Percentiles rank a stretch among this genome's conserved stretches.
These are phyloP conservation scores for Coenonympha arcania DNA, from an alignment of 2,888 invertebrate genomes.

Conservation along the genomic window DNA sequence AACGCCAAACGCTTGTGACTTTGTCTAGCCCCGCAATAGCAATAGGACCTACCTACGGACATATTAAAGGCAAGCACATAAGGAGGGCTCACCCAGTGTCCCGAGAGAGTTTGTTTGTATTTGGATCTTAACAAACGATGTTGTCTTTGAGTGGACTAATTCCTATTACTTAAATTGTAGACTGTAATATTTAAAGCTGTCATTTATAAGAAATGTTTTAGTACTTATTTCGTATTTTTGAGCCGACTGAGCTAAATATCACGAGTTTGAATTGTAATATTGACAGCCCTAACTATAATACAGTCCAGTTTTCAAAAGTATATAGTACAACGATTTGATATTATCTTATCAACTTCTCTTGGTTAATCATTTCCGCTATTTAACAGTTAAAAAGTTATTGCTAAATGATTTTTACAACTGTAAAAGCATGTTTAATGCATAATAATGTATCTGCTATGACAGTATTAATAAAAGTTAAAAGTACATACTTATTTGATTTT, in stretches of 20 bases:
- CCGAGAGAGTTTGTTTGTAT: background rate
- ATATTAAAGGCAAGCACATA: no score
- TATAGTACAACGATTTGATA: no score
- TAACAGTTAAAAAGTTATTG: no score
- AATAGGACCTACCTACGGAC: no score
- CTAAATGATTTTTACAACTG: no score
- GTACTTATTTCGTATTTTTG: background rate
- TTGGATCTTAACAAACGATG: background rate
- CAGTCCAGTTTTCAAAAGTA: no score
- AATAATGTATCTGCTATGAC: background rate
- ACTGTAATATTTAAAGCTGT: background rate
- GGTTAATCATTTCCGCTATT: no score
- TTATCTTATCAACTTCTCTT: no score
- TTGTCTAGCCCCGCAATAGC: no score
- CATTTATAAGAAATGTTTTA: background rate
- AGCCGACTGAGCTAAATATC: background rate
- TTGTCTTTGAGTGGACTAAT: background rate
- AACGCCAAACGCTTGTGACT: no score
- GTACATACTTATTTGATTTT: background rate
- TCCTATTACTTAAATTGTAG: background rate
- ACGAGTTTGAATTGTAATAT: background rate
- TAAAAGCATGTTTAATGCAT: constrained; percentile 7
- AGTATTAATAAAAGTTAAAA: background rate
- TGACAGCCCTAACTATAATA: no score
- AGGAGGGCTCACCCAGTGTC: no score